Evolutionary conservation across 1,140 invertebrate genomes (phyloP).

Genomic region (Microvelia longipes): DNA sequence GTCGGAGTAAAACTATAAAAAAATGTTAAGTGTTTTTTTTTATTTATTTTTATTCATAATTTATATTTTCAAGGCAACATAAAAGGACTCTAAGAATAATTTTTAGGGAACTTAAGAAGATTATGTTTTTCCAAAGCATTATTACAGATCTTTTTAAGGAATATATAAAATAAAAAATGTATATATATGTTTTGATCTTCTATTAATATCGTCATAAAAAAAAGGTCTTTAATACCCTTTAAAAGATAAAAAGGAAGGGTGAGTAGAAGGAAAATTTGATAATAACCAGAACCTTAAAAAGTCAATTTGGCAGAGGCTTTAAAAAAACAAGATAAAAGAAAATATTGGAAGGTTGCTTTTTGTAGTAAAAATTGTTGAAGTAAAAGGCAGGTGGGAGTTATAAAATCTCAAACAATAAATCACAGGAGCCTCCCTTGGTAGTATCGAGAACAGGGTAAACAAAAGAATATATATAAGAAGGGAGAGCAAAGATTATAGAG

Average conservation of each 20-base stretch:
- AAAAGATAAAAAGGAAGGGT: not conserved
- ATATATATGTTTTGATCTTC: not conserved
- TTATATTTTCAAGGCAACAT: too few species aligned
- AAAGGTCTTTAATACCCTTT: not conserved
- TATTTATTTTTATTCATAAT: too few species aligned
- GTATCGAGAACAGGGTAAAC: not conserved
- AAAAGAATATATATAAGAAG: not conserved
- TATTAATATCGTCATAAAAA: not conserved
- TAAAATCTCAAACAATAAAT: not conserved
- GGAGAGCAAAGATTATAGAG: not conserved
- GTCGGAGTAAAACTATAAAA: too few species aligned
- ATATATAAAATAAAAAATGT: too few species aligned
- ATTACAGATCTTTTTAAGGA: too few species aligned
- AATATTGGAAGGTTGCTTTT: not conserved
- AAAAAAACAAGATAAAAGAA: not conserved
- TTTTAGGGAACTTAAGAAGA: too few species aligned
- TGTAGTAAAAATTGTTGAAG: too few species aligned
- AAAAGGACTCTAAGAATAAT: too few species aligned
- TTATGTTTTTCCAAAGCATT: too few species aligned
- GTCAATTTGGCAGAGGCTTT: not conserved
- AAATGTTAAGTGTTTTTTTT: too few species aligned
- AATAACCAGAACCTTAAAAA: not conserved
- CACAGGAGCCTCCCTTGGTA: not conserved
- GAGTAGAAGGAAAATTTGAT: not conserved
- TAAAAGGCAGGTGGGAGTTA: not conserved